Evolutionary conservation across 1,140 invertebrate genomes (phyloP), one percentile per base, ranked within the genome.

Genomic region (Coptotermes formosanus): DNA sequence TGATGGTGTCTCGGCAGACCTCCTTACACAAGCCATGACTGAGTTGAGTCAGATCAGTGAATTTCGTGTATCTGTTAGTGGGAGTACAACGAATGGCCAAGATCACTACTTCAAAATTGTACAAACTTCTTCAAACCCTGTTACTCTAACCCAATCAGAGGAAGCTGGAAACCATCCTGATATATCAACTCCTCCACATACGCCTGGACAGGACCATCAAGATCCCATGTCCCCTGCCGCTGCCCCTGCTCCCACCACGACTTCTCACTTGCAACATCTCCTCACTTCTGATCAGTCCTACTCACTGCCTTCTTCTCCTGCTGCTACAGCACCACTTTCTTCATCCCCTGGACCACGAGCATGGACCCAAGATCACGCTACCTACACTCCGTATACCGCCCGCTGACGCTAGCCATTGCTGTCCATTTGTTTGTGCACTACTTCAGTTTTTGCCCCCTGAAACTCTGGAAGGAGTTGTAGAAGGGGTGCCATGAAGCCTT

Each of bases 21-120:
- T 87, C 23, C 83, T 87, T 16, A 82, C 82, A 11, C 87, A 86
- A 82, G 87, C 87, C 44, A 87, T 87, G 87, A 86, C 85, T 25
- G 87, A 87, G 48, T n/a, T 87, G 25, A 82, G 32, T 11, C 85
- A 87, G 38, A 82, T 75, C 38, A 83, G 82, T 32, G 87, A 87
- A 44, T 87, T 84, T 48, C 43, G 86, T 52, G 85, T 86, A 30
- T 81, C 85, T 48, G 44, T 83, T 32, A 75, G 64, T 30, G 84
- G 85, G 30, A 59, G 44, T 44, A 75, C 64, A n/a, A 30, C 64
- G n/a, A 75, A 82, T 30, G 52, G 59, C 38, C 43, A 82, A 16
- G 87, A 87, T 43, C 87, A 87, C 48, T 87, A 84, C 82, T 83
- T 87, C 48, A 86, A 85, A 48, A 87, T 87, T 69, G 85, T 87